Conservation (phyloP, 2,797 vertebrate genomes). For the Poeciliopsis presidionis region DNA sequence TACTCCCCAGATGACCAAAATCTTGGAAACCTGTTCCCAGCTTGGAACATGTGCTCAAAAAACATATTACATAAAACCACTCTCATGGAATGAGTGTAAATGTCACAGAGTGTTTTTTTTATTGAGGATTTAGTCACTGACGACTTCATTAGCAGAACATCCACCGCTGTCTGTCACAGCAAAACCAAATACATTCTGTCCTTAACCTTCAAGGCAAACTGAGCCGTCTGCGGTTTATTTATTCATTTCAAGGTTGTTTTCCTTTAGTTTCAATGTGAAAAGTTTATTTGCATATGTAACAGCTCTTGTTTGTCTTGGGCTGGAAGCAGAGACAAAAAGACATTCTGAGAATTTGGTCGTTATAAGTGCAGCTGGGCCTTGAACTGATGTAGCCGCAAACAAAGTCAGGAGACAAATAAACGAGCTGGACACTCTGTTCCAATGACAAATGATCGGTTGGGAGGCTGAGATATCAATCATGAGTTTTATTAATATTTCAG, state of each 20-base stretch:
- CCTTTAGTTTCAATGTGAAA: background rate
- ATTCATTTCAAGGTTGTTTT: background rate
- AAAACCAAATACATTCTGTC: constrained; percentile 2
- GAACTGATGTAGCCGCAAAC: background rate
- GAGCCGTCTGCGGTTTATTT: background rate
- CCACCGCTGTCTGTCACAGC: background rate
- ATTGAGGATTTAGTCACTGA: constrained; percentile 22
- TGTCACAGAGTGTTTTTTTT: background rate
- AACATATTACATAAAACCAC: background rate
- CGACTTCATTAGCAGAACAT: constrained; percentile 16
- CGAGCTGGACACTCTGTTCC: background rate
- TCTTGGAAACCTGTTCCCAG: background rate
- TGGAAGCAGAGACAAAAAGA: background rate
- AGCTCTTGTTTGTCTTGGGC: background rate
- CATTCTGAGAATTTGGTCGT: background rate
- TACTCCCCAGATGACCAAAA: background rate
- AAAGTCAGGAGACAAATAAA: background rate
- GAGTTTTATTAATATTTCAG: background rate
- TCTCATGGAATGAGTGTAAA: background rate
- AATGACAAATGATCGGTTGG: background rate
- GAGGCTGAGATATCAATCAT: background rate
- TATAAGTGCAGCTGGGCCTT: background rate
- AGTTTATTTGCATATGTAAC: background rate
- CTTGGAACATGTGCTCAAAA: background rate
- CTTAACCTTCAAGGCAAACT: background rate